A percentile compares a stretch with the other conserved stretches of the same genome.
Conservation (phyloP, 1,140 invertebrate species). For the Caenorhabditis elegans region WBcel235 BX284603.4:8255001-8255500, state of each 20-base stretch:
- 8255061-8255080: not conserved
- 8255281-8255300: slow-evolving; percentile 50
- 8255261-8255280: slow-evolving; percentile 42
- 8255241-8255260: slow-evolving; percentile 25
- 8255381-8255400: not conserved
- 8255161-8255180: slow-evolving; percentile 22
- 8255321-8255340: slow-evolving; percentile 48
- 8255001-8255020: not conserved
- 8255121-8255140: slow-evolving; percentile 10
- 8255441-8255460: slow-evolving; percentile 53
- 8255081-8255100: not conserved
- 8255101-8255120: no score
- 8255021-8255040: slow-evolving; percentile 20
- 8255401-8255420: no score
- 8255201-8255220: not conserved
- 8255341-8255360: slow-evolving; percentile 54
- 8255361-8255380: not conserved
- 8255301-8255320: slow-evolving; percentile 52
- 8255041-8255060: slow-evolving; percentile 16
- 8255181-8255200: not conserved
- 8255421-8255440: slow-evolving; percentile 55
- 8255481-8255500: slow-evolving; percentile 48
- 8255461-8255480: slow-evolving; percentile 51
- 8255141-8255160: not conserved
- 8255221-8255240: not conserved